phyloP scores from a whole-genome alignment of 2,888 invertebrate genomes.

The Ctena decussata region DNA sequence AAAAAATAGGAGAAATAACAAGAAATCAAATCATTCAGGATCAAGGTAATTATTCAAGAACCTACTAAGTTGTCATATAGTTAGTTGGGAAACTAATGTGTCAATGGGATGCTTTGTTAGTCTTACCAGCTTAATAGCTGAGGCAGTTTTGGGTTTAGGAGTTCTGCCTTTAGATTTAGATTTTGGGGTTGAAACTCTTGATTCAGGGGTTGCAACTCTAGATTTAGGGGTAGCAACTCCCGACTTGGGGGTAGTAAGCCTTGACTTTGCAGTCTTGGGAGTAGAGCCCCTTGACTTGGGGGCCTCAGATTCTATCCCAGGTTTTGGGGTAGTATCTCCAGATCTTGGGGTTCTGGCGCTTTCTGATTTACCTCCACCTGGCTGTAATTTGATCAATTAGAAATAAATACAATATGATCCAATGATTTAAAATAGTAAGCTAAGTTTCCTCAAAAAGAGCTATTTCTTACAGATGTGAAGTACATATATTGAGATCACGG shows the following conservation, averaged over 20 bases:
- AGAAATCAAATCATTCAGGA: no score
- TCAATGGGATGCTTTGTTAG: background rate
- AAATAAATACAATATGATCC: no score
- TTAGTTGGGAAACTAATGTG: no score
- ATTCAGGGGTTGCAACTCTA: constrained; percentile 36
- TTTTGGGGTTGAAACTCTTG: constrained; percentile 50
- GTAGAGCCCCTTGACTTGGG: constrained; percentile 28
- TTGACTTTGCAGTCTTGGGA: background rate
- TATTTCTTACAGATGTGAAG: no score
- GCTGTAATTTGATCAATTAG: background rate
- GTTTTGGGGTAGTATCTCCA: constrained; percentile 4
- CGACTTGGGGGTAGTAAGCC: constrained; percentile 17
- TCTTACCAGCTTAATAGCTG: background rate
- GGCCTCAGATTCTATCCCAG: background rate
- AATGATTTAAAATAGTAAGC: no score
- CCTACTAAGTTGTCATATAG: no score
- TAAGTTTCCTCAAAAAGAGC: no score
- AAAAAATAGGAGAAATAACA: no score
- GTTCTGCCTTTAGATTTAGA: background rate
- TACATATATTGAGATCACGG: no score
- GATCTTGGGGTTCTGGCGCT: constrained; percentile 3
- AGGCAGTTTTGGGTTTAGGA: background rate
- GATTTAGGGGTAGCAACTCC: constrained; percentile 22
- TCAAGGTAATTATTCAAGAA: no score
- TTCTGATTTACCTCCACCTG: background rate